Conservation (phyloP, 2,888 invertebrate genomes). For the Adineta ricciae region DNA sequence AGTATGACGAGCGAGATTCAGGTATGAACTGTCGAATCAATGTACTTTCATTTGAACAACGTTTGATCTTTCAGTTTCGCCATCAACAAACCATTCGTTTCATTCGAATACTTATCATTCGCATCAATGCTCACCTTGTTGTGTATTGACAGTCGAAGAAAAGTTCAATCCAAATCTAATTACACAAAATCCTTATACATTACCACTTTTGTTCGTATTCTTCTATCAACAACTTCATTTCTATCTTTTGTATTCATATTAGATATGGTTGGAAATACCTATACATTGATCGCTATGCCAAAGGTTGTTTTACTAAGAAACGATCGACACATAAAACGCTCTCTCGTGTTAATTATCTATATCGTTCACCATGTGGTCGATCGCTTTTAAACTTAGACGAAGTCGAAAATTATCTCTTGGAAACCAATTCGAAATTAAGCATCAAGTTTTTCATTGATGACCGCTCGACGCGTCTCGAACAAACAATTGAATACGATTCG, state of each 20-base stretch:
- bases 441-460: slow-evolving; percentile 28
- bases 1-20: neutral
- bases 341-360: neutral
- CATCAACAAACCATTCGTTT: neutral
- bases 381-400: slow-evolving; percentile 21
- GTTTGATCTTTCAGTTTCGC: neutral
- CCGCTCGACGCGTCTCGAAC: neutral
- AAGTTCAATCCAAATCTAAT: neutral
- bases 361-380: slow-evolving; percentile 9
- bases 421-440: slow-evolving; percentile 28
- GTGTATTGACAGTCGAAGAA: neutral
- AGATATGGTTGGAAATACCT: neutral
- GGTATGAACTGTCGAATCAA: neutral
- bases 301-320: neutral
- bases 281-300: neutral
- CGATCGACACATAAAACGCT: neutral
- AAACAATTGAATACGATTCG: neutral
- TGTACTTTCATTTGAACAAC: too few species aligned
- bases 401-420: slow-evolving; percentile 25
- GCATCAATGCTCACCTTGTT: neutral
- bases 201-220: neutral
- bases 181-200: neutral
- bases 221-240: neutral
- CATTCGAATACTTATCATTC: neutral
- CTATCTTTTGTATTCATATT: neutral